Evolutionary conservation across 2,888 invertebrate species (phyloP).

Genomic region (Heterodera filipjevi): DNA sequence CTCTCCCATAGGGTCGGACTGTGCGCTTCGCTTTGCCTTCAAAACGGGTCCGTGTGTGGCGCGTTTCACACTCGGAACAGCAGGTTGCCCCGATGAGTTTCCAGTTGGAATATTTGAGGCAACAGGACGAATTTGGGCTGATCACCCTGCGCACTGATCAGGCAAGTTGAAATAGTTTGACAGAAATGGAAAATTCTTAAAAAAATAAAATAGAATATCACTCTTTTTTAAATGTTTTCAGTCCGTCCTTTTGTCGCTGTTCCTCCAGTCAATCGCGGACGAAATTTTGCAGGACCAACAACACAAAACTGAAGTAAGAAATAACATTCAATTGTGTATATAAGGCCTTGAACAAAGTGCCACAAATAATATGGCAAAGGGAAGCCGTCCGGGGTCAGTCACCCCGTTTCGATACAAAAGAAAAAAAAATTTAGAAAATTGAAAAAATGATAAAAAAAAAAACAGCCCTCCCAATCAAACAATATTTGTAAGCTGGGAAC

Average conservation of each 20-base stretch:
- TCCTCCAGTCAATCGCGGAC: conserved; percentile 88
- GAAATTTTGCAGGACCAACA: conserved; percentile 73
- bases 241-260: conserved; percentile 92
- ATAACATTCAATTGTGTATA: too few relatives aligned
- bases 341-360: too few relatives aligned
- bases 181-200: too few relatives aligned
- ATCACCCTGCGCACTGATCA: conserved; percentile 76
- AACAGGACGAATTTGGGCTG: conserved; percentile 81
- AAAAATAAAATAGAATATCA: too few relatives aligned
- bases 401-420: too few relatives aligned
- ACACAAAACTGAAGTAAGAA: conserved; percentile 7
- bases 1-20: conserved; percentile 30
- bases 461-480: too few relatives aligned
- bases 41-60: conserved; percentile 94
- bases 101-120: conserved; percentile 59
- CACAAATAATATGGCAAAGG: too few relatives aligned
- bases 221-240: conserved; percentile 51
- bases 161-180: conserved; percentile 34
- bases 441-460: too few relatives aligned
- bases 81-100: conserved; percentile 45
- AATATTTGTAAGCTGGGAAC: too few relatives aligned
- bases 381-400: too few relatives aligned
- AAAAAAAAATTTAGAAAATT: too few relatives aligned
- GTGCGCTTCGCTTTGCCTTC: conserved; percentile 80
- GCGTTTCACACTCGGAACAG: conserved; percentile 71